A percentile compares a stretch with the other conserved stretches of the same genome.
These are phyloP conservation scores for Tiliacea citrago DNA, from an alignment of 2,888 invertebrate genomes.

Conservation along the genomic window DNA sequence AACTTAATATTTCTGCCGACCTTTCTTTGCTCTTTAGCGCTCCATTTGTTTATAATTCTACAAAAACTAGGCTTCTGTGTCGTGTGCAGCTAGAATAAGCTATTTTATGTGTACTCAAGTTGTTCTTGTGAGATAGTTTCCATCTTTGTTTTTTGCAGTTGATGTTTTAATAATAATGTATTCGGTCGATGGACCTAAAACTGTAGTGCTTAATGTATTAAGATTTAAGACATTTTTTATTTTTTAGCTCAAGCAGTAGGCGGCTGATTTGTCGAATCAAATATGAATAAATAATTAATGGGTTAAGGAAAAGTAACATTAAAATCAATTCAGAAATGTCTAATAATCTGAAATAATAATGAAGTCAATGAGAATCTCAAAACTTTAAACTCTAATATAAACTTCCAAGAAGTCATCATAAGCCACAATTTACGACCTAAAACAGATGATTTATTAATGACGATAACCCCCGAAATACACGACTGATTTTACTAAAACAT, in stretches of 20 bases:
- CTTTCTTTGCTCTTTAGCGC: slow-evolving; percentile 25
- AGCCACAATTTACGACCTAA: not conserved
- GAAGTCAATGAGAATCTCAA: slow-evolving; percentile 27
- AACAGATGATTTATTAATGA: not conserved
- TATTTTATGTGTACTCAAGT: slow-evolving; percentile 37
- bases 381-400: not conserved
- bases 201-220: slow-evolving; percentile 43
- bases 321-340: not conserved
- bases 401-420: not conserved
- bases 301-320: not conserved
- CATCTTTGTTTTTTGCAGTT: slow-evolving; percentile 18
- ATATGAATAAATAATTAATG: not conserved
- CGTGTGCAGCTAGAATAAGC: slow-evolving; percentile 38
- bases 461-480: slow-evolving; percentile 27
- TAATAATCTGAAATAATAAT: not conserved
- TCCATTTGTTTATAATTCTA: slow-evolving; percentile 28
- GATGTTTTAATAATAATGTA: slow-evolving; percentile 27
- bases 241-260: slow-evolving; percentile 33
- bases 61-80: slow-evolving; percentile 38
- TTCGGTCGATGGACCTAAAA: slow-evolving; percentile 45
- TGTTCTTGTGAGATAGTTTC: slow-evolving; percentile 26
- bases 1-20: slow-evolving; percentile 16
- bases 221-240: slow-evolving; percentile 13
- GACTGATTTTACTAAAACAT: slow-evolving; percentile 43
- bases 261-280: slow-evolving; percentile 5